Percentiles rank a stretch among this genome's conserved stretches.
These are phyloP conservation scores for Pelmatolapia mariae DNA, from an alignment of 2,113 vertebrate genomes.

Conservation along the genomic window DNA sequence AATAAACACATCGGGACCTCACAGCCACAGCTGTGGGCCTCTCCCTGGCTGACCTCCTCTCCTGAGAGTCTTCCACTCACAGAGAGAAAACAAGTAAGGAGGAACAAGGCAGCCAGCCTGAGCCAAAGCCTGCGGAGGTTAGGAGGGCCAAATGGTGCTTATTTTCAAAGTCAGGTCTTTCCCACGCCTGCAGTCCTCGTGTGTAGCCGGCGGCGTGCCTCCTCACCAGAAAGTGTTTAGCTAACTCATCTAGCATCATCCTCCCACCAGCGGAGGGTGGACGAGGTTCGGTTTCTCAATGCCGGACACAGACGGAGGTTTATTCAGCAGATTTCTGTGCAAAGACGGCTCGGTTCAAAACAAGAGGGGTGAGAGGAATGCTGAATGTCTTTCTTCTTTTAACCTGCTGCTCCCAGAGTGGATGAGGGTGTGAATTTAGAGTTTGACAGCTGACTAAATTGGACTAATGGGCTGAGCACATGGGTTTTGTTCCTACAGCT, in stretches of 20 bases:
- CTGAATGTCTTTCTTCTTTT: conserved; percentile 21
- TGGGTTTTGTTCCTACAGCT: conserved; percentile 7
- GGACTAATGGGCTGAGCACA: conserved; percentile 57
- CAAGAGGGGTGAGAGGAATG: conserved; percentile 28
- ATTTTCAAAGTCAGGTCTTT: conserved; percentile 70
- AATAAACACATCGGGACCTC: conserved; percentile 68
- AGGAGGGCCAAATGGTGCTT: conserved; percentile 63
- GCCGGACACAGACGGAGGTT: conserved; percentile 33
- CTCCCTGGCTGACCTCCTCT: conserved; percentile 59
- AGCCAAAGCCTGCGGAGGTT: conserved; percentile 60
- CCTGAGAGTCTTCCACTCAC: conserved; percentile 48
- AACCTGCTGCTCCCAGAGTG: conserved; percentile 33
- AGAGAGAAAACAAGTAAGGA: conserved; percentile 50
- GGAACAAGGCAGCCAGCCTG: conserved; percentile 37
- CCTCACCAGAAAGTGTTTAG: conserved; percentile 60
- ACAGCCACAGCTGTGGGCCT: conserved; percentile 64
- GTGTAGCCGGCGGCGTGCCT: conserved; percentile 58
- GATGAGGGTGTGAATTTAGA: conserved; percentile 41
- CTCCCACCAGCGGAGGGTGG: conserved; percentile 21
- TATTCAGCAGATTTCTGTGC: conserved; percentile 49
- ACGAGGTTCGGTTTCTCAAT: conserved; percentile 29
- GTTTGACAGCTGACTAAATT: conserved; percentile 65
- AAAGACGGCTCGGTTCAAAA: conserved; percentile 29
- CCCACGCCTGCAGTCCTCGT: conserved; percentile 66
- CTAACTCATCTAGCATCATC: conserved; percentile 59